phyloP scores from a whole-genome alignment of 2,797 vertebrate species.

The Lates japonicus region DNA sequence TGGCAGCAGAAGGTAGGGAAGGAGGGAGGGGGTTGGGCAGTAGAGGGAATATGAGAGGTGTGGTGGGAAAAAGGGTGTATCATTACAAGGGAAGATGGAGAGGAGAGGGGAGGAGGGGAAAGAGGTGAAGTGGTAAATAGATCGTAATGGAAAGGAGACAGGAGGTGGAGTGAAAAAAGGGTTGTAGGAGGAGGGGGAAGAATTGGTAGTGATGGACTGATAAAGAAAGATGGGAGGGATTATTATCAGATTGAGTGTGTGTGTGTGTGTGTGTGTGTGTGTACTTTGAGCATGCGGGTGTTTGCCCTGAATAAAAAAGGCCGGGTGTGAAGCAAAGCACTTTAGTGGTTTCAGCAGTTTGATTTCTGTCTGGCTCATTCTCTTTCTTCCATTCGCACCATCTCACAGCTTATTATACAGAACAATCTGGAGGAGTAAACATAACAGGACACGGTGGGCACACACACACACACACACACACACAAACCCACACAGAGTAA shows the following conservation, averaged over 20 bases:
- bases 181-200: slow-evolving; percentile 42
- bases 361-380: slow-evolving; percentile 66
- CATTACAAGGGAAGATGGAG: slow-evolving; percentile 38
- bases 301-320: slow-evolving; percentile 63
- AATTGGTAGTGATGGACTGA: slow-evolving; percentile 73
- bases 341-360: slow-evolving; percentile 72
- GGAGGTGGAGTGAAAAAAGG: slow-evolving; percentile 50
- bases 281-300: slow-evolving; percentile 18
- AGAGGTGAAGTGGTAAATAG: slow-evolving; percentile 74
- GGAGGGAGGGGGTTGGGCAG: no score
- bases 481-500: slow-evolving; percentile 62
- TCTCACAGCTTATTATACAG: slow-evolving; percentile 78
- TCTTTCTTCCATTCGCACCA: slow-evolving; percentile 63
- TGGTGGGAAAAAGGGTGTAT: slow-evolving; percentile 25
- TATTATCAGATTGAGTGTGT: slow-evolving; percentile 55
- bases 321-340: slow-evolving; percentile 54
- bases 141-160: slow-evolving; percentile 72
- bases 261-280: slow-evolving; percentile 18
- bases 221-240: slow-evolving; percentile 63
- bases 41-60: slow-evolving; percentile 5
- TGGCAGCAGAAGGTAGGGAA: background rate
- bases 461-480: slow-evolving; percentile 42
- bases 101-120: slow-evolving; percentile 27
- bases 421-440: slow-evolving; percentile 77
- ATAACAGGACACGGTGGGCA: slow-evolving; percentile 65